Conservation (phyloP, 2,797 vertebrate species). For the Carapus acus region DNA sequence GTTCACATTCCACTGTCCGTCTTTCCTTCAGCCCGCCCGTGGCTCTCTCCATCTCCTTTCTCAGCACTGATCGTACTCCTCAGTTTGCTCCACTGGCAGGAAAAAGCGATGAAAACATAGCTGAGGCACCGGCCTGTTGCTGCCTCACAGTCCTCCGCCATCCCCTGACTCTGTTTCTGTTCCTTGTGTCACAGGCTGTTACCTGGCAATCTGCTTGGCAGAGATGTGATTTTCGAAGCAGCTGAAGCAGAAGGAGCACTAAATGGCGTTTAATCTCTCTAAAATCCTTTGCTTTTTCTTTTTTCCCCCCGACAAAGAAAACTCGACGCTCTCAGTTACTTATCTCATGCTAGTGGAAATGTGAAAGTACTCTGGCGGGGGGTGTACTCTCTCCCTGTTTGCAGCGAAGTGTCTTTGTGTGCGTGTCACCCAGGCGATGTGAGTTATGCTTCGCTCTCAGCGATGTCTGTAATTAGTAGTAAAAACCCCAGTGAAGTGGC, state of each 20-base stretch:
- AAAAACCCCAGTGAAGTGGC: slow-evolving; percentile 50
- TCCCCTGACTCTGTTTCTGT: slow-evolving; percentile 25
- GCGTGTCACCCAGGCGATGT: slow-evolving; percentile 38
- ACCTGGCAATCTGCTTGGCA: slow-evolving; percentile 50
- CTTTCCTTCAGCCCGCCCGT: slow-evolving; percentile 21
- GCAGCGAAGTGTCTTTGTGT: slow-evolving; percentile 17
- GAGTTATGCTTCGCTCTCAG: slow-evolving; percentile 60
- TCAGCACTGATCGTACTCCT: slow-evolving; percentile 39
- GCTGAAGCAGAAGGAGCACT: slow-evolving; percentile 56
- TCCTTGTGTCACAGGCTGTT: slow-evolving; percentile 39
- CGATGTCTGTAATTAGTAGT: slow-evolving; percentile 64
- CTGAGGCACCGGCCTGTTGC: slow-evolving; percentile 41
- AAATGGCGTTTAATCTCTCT: slow-evolving; percentile 63
- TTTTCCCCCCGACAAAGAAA: slow-evolving; percentile 33
- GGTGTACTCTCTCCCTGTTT: slow-evolving; percentile 28
- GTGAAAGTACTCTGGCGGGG: slow-evolving; percentile 20
- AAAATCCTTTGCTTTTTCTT: slow-evolving; percentile 38
- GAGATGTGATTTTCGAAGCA: slow-evolving; percentile 53
- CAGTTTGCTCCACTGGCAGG: slow-evolving; percentile 45
- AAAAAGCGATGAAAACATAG: slow-evolving; percentile 46
- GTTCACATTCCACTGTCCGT: slow-evolving; percentile 20
- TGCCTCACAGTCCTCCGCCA: slow-evolving; percentile 30
- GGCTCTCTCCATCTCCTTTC: slow-evolving; percentile 24
- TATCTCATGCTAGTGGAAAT: slow-evolving; percentile 15
- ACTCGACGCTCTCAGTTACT: slow-evolving; percentile 32